Evolutionary conservation across 2,797 vertebrate species (phyloP), one percentile per base, ranked within the genome.

Genomic region (Helarctos malayanus): DNA sequence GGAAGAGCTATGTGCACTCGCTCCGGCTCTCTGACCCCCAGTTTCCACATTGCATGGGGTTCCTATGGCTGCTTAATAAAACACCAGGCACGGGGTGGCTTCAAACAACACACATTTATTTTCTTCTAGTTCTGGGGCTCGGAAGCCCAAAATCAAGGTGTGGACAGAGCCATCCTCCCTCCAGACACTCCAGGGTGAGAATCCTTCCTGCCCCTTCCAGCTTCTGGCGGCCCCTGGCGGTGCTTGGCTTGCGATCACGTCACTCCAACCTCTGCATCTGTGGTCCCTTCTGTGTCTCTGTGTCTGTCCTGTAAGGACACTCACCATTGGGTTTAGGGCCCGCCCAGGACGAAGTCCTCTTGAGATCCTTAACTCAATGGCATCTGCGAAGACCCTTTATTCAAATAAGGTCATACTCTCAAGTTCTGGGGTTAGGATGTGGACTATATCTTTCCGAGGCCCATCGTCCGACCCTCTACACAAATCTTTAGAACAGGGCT

Each of bases 41-140:
- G 0, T 68, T 57, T 47, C 71, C 23, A 11, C 12, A 0, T 3
- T 11, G 7, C 5, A 1, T 75, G 57, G 0, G 0, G 45, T 76
- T 83, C 32, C 45, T 3, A 29, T 23, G 68, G 41, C 75, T 59
- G n/a, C 56, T 2, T 2, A 5, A 54, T 25, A 45, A 69, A 15
- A 4, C 1, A 3, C 41, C 27, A 4, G 1, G 2, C 1, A 1
- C 0, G 1, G 18, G 54, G 23, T 21, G 27, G 52, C 85, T 86
- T 45, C 3, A 32, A n/a, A 87, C 35, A 41, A 5, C 29, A 7
- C 4, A 1, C 1, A 0, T 27, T 45, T 12, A 1, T 21, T 59
- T 5, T 56, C 38, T 80, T 10, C 25, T 11, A 10, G 63, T 19
- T 29, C 80, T 18, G 57, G 84, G 86, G 63, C 35, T 41, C 68